phyloP scores from a whole-genome alignment of 2,888 invertebrate genomes.

The Calephelis perditalis region DNA sequence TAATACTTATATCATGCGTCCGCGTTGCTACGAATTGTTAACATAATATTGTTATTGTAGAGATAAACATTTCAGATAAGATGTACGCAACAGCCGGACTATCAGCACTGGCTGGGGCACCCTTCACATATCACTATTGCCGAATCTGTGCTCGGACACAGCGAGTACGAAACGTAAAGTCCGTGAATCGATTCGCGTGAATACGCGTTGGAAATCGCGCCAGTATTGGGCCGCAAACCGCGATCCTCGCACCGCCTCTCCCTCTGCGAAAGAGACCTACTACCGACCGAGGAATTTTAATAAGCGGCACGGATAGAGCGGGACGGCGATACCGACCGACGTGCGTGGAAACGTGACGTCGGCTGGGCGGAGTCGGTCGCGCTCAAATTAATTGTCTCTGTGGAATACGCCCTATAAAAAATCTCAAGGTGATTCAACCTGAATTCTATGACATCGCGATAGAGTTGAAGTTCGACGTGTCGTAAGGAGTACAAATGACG shows the following conservation, averaged over 20 bases:
- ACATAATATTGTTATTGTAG: conserved; percentile 2
- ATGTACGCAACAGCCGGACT: neutral
- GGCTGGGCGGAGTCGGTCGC: conserved; percentile 74
- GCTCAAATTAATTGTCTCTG: conserved; percentile 73
- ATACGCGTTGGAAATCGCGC: conserved; percentile 72
- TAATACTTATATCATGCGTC: neutral
- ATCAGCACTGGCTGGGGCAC: conserved; percentile 18
- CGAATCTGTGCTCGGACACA: conserved; percentile 6
- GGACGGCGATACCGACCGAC: conserved; percentile 64
- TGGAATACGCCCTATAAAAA: conserved; percentile 69
- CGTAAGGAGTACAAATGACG: conserved; percentile 37
- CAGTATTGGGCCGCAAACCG: conserved; percentile 66
- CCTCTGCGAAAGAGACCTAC: conserved; percentile 66
- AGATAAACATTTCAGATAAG: neutral
- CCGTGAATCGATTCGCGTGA: conserved; percentile 58
- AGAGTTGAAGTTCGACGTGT: conserved; percentile 37
- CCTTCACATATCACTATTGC: conserved; percentile 17
- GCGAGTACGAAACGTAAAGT: conserved; percentile 17
- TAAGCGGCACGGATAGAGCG: conserved; percentile 72
- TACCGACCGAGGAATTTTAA: conserved; percentile 74
- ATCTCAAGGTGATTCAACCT: conserved; percentile 29
- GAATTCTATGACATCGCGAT: conserved; percentile 28
- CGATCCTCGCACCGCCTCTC: conserved; percentile 49
- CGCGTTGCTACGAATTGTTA: conserved; percentile 1
- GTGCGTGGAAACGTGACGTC: conserved; percentile 74